Conservation (phyloP, 2,888 invertebrate species). For the Rotaria macrura region DNA sequence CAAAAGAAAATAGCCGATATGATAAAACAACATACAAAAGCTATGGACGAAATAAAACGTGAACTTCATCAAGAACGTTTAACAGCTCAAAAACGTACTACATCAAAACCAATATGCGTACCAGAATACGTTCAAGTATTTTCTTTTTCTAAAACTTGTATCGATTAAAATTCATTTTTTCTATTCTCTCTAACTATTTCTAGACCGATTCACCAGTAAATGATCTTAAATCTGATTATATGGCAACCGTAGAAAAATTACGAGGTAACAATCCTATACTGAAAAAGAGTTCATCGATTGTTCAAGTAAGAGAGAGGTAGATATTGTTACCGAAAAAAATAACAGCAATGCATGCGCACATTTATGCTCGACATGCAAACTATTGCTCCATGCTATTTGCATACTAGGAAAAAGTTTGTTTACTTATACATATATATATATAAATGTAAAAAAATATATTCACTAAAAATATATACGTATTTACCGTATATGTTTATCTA, state of each 20-base stretch:
- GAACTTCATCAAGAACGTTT: not conserved
- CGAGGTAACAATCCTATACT: conserved; percentile 16
- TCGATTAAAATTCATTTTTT: no score
- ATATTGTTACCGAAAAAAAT: not conserved
- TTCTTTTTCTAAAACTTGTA: no score
- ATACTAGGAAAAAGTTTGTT: not conserved
- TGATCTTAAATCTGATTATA: not conserved
- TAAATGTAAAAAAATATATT: no score
- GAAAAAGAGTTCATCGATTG: conserved; percentile 9
- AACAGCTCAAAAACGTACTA: not conserved
- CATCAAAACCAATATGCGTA: not conserved
- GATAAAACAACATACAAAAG: conserved; percentile 15
- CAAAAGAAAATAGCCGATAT: conserved; percentile 16
- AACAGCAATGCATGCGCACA: not conserved
- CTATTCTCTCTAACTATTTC: not conserved
- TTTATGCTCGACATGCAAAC: not conserved
- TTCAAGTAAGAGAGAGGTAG: conserved; percentile 20
- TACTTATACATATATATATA: no score
- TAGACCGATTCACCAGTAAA: not conserved
- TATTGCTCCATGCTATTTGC: not conserved
- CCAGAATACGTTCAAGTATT: conserved; percentile 17
- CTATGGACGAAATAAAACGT: not conserved
- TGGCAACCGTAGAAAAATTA: conserved; percentile 1
- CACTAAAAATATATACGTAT: not conserved
- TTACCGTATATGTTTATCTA: not conserved